Evolutionary conservation across 2,797 vertebrate genomes (phyloP).

Genomic region (Falco concolor): DNA sequence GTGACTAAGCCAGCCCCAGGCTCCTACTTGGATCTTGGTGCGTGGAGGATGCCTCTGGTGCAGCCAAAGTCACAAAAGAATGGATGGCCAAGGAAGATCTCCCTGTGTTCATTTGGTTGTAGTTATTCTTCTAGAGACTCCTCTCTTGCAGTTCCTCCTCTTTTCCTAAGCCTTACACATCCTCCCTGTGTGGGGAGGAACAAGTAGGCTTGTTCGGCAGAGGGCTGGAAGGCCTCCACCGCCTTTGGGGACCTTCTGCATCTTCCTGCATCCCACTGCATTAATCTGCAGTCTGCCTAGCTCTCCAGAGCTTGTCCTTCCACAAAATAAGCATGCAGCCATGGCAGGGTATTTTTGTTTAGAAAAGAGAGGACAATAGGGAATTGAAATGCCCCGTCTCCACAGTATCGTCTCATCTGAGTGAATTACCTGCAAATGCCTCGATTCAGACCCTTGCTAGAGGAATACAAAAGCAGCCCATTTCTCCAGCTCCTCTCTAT

Average conservation of each 20-base stretch:
- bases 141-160: background rate
- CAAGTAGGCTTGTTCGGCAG: background rate
- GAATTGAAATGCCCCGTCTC: background rate
- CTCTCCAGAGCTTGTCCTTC: background rate
- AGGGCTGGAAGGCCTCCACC: background rate
- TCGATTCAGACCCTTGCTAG: background rate
- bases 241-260: background rate
- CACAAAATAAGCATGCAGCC: background rate
- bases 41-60: background rate
- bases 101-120: background rate
- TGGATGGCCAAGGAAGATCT: background rate
- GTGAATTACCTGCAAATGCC: slow-evolving; percentile 13
- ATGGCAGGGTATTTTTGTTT: background rate
- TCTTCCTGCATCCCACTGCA: background rate
- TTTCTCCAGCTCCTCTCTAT: background rate
- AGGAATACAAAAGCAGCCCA: slow-evolving; percentile 10
- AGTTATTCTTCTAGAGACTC: background rate
- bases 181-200: background rate
- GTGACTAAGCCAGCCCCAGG: background rate
- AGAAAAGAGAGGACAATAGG: background rate
- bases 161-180: background rate
- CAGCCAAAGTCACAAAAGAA: background rate
- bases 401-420: background rate
- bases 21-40: background rate
- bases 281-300: background rate